Conservation (phyloP, 2,113 vertebrate species). For the Istiophorus platypterus region DNA sequence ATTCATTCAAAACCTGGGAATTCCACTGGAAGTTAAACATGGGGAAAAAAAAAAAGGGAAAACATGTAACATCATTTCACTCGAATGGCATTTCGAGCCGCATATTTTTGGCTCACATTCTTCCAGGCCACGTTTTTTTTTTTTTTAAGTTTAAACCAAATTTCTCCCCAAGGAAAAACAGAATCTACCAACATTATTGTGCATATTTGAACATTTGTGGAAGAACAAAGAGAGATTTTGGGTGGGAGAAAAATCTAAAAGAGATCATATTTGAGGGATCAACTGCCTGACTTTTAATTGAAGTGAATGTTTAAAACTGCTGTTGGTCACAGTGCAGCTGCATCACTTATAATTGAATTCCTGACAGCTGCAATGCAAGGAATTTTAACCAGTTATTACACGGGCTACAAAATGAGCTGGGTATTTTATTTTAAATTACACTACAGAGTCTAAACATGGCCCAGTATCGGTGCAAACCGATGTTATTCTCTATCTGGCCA, state of each 20-base stretch:
- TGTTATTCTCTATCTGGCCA: slow-evolving; percentile 30
- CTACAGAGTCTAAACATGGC: slow-evolving; percentile 17
- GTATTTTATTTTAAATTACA: slow-evolving; percentile 28
- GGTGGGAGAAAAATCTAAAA: not conserved
- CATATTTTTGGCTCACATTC: slow-evolving; percentile 49
- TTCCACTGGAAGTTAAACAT: slow-evolving; percentile 75
- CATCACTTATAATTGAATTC: slow-evolving; percentile 73
- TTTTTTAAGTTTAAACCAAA: slow-evolving; percentile 28
- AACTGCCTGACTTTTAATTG: slow-evolving; percentile 50
- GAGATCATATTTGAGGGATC: slow-evolving; percentile 1
- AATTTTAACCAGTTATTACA: slow-evolving; percentile 56
- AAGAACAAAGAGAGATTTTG: not conserved
- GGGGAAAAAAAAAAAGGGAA: slow-evolving; percentile 60
- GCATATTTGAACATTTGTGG: slow-evolving; percentile 9
- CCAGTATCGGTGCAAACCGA: slow-evolving; percentile 30
- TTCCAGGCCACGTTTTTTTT: slow-evolving; percentile 33
- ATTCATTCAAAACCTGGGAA: slow-evolving; percentile 83
- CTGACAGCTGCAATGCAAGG: slow-evolving; percentile 64
- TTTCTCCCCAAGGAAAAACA: slow-evolving; percentile 37
- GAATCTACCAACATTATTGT: slow-evolving; percentile 33
- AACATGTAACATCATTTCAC: slow-evolving; percentile 51
- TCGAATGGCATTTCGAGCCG: slow-evolving; percentile 71
- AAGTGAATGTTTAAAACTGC: slow-evolving; percentile 42
- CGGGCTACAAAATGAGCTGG: slow-evolving; percentile 19
- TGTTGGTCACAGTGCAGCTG: slow-evolving; percentile 63